Conservation (phyloP, 2,888 invertebrate species). For the Eupithecia inturbata region DNA sequence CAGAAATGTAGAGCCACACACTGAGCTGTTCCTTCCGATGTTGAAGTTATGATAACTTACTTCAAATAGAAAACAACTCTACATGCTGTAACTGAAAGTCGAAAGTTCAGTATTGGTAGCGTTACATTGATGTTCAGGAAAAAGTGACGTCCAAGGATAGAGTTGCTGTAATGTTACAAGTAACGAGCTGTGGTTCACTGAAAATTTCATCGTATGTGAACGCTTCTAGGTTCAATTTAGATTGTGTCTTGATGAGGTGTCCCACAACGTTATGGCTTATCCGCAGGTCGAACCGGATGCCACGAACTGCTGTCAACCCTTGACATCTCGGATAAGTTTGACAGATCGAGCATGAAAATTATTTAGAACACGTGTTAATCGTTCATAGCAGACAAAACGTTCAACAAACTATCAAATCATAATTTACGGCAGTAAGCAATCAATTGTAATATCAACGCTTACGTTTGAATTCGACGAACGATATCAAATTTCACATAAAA, state of each 20-base stretch:
- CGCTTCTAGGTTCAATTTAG: constrained; percentile 52
- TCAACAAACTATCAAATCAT: constrained; percentile 44
- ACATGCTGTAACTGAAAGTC: constrained; percentile 38
- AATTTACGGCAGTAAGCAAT: constrained; percentile 46
- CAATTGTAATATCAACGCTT: constrained; percentile 47
- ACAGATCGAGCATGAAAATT: constrained; percentile 75
- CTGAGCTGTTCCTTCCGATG: constrained; percentile 81
- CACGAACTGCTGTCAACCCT: constrained; percentile 80
- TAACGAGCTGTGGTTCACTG: constrained; percentile 45
- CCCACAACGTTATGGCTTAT: constrained; percentile 64
- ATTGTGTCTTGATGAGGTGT: constrained; percentile 36
- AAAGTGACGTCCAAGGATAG: constrained; percentile 54
- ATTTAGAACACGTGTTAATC: constrained; percentile 65
- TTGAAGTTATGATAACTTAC: constrained; percentile 57
- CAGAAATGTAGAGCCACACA: constrained; percentile 83
- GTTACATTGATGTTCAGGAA: constrained; percentile 55
- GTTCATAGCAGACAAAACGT: constrained; percentile 45
- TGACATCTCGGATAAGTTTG: constrained; percentile 78
- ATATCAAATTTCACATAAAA: constrained; percentile 58
- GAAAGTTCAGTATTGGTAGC: constrained; percentile 39
- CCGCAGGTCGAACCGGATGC: constrained; percentile 72
- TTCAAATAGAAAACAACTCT: constrained; percentile 51
- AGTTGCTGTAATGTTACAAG: constrained; percentile 62
- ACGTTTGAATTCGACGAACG: constrained; percentile 49
- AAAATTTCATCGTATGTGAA: constrained; percentile 53